Percentiles rank a stretch among this genome's conserved stretches.
Conservation (phyloP, 2,888 invertebrate genomes). For the Cabera pusaria region DNA sequence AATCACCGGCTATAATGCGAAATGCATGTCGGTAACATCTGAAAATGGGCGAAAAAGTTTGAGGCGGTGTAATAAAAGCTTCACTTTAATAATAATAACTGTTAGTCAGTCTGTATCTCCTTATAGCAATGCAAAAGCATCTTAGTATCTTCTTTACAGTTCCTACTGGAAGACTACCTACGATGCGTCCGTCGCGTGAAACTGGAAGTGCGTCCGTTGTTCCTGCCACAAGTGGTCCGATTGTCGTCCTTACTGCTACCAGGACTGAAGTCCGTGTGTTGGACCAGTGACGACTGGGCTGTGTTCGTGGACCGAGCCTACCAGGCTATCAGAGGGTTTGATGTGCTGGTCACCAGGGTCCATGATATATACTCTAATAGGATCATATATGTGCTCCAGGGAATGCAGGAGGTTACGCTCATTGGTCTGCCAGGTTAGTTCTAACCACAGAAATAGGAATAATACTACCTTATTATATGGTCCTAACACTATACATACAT, state of each 20-base stretch:
- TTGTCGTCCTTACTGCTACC: constrained; percentile 92
- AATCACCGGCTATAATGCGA: too few species aligned
- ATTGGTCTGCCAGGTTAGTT: constrained; percentile 88
- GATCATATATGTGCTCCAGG: constrained; percentile 92
- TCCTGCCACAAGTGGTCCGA: constrained; percentile 93
- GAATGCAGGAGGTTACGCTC: constrained; percentile 93
- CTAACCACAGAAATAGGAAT: neutral
- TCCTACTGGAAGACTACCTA: constrained; percentile 90
- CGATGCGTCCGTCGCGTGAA: constrained; percentile 89
- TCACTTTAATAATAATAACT: too few species aligned
- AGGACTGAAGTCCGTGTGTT: constrained; percentile 90
- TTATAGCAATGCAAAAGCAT: too few species aligned
- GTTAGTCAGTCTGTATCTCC: too few species aligned
- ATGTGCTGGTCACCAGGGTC: constrained; percentile 88
- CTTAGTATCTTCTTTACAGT: too few species aligned
- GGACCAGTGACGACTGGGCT: constrained; percentile 94
- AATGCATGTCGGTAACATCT: too few species aligned
- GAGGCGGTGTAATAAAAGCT: too few species aligned
- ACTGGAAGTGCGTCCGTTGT: constrained; percentile 94
- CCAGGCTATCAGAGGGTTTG: constrained; percentile 91
- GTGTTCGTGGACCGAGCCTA: constrained; percentile 90
- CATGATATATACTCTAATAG: constrained; percentile 96
- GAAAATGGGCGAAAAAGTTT: too few species aligned
- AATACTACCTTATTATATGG: too few species aligned
- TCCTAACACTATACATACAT: too few species aligned